A percentile compares a stretch with the other conserved stretches of the same genome.
phyloP scores from a whole-genome alignment of 2,888 invertebrate species.

The Apantesis nais region DNA sequence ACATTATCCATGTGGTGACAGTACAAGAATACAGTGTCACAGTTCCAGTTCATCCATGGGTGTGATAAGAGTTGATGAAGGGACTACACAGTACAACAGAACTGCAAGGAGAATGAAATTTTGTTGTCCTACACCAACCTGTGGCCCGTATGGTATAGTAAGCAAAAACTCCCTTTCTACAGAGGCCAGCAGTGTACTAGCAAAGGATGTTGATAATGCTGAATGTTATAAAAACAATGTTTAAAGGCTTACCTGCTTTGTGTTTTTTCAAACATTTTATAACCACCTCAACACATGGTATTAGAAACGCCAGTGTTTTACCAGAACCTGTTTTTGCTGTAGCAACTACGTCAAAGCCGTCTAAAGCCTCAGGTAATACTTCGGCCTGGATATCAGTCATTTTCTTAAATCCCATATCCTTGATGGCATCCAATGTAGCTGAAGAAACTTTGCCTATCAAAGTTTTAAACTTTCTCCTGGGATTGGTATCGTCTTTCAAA shows the following conservation, averaged over 20 bases:
- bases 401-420: slow-evolving; percentile 94
- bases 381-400: slow-evolving; percentile 98
- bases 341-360: slow-evolving; percentile 96
- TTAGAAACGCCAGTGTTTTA: slow-evolving; percentile 97
- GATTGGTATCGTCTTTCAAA: slow-evolving; percentile 56
- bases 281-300: slow-evolving; percentile 96
- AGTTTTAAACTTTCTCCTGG: slow-evolving; percentile 76
- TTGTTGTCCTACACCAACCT: no score
- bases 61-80: no score
- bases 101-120: no score
- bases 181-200: no score
- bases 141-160: no score
- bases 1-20: no score
- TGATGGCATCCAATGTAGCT: slow-evolving; percentile 90
- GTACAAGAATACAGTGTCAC: no score
- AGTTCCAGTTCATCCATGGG: no score
- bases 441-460: slow-evolving; percentile 89
- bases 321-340: slow-evolving; percentile 98
- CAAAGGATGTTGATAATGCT: no score
- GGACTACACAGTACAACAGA: no score
- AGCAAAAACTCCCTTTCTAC: no score
- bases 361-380: slow-evolving; percentile 93
- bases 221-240: not conserved
- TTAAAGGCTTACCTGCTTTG: slow-evolving; percentile 48
- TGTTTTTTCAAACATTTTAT: slow-evolving; percentile 80